These are phyloP conservation scores for Sebastolobus altivelis DNA, from an alignment of 2,797 vertebrate genomes.

Conservation along the genomic window DNA sequence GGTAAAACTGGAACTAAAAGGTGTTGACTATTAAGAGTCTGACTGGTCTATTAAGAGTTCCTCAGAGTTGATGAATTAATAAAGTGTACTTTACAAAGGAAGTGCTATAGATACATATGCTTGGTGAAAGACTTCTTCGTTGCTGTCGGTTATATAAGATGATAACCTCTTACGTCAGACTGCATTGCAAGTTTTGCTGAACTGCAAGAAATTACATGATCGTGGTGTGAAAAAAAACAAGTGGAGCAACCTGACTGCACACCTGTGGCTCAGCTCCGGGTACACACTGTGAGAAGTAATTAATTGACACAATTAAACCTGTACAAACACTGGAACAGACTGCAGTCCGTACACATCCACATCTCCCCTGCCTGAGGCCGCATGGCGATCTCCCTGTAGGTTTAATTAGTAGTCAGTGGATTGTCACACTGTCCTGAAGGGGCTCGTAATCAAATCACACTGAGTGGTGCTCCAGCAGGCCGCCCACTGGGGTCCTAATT, in stretches of 20 bases:
- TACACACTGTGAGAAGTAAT: conserved; percentile 63
- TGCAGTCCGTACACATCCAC: conserved; percentile 23
- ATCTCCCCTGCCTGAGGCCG: conserved; percentile 43
- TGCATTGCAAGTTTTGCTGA: conserved; percentile 19
- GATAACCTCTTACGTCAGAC: background rate
- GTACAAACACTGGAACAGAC: conserved; percentile 48
- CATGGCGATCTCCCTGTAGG: conserved; percentile 51
- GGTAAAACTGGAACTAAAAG: background rate
- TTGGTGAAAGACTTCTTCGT: background rate
- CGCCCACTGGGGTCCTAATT: conserved; percentile 56
- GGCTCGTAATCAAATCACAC: conserved; percentile 58
- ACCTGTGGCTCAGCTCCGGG: conserved; percentile 49
- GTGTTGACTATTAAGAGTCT: background rate
- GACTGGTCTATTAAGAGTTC: background rate
- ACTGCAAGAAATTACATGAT: conserved; percentile 39
- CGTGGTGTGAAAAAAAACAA: conserved; percentile 48
- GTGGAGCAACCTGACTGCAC: conserved; percentile 9
- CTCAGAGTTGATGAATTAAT: background rate
- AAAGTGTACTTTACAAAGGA: background rate
- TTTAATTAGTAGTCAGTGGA: conserved; percentile 70
- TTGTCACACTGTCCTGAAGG: conserved; percentile 53
- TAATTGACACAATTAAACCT: conserved; percentile 65
- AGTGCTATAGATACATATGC: background rate
- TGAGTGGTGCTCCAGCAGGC: conserved; percentile 40
- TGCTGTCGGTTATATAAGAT: background rate